phyloP scores from a whole-genome alignment of 2,888 invertebrate genomes.

The Pinctada fucata region DNA sequence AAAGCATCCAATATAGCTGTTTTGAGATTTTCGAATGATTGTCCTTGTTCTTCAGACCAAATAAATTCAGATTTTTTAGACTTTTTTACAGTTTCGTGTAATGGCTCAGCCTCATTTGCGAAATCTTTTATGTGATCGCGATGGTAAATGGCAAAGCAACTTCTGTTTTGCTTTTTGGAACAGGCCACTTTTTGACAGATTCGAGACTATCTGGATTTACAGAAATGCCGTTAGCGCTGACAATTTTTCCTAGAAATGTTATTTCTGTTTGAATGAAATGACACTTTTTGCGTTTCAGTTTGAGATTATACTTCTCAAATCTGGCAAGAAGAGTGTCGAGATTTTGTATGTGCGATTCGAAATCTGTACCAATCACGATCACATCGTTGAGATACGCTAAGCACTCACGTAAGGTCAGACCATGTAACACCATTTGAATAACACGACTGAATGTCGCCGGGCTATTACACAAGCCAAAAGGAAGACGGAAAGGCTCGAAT shows the following conservation, averaged over 20 bases:
- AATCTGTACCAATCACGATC: too few relatives aligned
- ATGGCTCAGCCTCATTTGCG: slow-evolving; percentile 20
- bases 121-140: slow-evolving; percentile 29
- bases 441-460: too few relatives aligned
- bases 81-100: slow-evolving; percentile 21
- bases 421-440: too few relatives aligned
- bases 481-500: too few relatives aligned
- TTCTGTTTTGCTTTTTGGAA: slow-evolving; percentile 35
- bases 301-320: too few relatives aligned
- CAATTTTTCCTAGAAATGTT: slow-evolving; percentile 27
- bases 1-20: not conserved
- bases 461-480: too few relatives aligned
- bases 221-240: slow-evolving; percentile 5
- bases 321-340: too few relatives aligned
- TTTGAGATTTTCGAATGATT: slow-evolving; percentile 8
- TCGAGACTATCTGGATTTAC: slow-evolving; percentile 19
- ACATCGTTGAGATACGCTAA: too few relatives aligned
- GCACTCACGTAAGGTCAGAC: too few relatives aligned
- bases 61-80: slow-evolving; percentile 10
- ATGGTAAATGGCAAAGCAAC: slow-evolving; percentile 46
- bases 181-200: slow-evolving; percentile 37
- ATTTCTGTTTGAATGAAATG: not conserved
- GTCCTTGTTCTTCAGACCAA: slow-evolving; percentile 21
- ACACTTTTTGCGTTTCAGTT: too few relatives aligned
- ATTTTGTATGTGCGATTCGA: too few relatives aligned